Conservation (phyloP, 2,888 invertebrate species). For the Rhaphigaster nebulosa region DNA sequence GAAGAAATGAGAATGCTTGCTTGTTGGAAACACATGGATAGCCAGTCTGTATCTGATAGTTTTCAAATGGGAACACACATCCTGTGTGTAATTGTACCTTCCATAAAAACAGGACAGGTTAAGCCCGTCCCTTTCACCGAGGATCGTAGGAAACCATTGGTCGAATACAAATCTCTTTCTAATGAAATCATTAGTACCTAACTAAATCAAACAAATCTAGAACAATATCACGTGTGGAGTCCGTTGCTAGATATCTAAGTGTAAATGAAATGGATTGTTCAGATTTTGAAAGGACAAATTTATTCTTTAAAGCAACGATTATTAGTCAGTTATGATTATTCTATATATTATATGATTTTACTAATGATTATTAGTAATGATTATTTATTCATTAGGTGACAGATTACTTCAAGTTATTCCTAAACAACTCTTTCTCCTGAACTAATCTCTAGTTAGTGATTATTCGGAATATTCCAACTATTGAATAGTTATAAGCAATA, state of each 20-base stretch:
- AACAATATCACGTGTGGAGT: no score
- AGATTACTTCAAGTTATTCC: no score
- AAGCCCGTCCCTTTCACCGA: constrained; percentile 1
- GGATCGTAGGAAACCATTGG: background rate
- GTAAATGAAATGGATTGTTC: background rate
- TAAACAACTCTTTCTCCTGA: no score
- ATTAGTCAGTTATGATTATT: no score
- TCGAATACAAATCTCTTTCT: background rate
- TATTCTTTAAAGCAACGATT: no score
- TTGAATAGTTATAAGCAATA: no score
- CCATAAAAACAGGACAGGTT: constrained; percentile 19
- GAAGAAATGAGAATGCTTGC: background rate
- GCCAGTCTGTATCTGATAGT: background rate
- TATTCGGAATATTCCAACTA: no score
- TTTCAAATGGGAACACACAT: constrained; percentile 7
- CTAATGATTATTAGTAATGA: no score
- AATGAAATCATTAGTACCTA: background rate
- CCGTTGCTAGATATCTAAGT: background rate
- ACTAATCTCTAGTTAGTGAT: no score
- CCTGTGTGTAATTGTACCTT: constrained; percentile 27
- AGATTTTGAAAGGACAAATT: no score
- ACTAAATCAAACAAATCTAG: background rate
- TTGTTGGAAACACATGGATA: background rate
- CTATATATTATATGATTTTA: no score
- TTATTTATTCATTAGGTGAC: no score